These are phyloP conservation scores for Phanerotoma sp. DNA, from an alignment of 2,888 invertebrate genomes.

Conservation along the genomic window DNA sequence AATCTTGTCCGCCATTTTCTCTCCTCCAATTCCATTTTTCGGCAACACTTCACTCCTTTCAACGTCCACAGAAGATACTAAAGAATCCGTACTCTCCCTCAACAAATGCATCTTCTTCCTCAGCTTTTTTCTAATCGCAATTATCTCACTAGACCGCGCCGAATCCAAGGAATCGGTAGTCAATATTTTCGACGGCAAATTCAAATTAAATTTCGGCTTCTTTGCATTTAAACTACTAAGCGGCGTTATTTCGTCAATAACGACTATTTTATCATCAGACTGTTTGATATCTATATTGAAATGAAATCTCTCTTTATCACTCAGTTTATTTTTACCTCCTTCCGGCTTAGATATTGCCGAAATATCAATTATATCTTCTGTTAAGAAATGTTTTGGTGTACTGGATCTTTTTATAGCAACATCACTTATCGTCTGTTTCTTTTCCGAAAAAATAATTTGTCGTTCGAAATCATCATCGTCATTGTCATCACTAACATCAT, in stretches of 20 bases:
- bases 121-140: slow-evolving; percentile 27
- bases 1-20: slow-evolving; percentile 24
- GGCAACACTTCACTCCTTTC: slow-evolving; percentile 15
- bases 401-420: slow-evolving; percentile 24
- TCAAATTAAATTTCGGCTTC: not conserved
- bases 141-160: slow-evolving; percentile 1
- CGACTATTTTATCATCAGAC: slow-evolving; percentile 4
- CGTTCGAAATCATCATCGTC: not conserved
- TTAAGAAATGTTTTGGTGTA: slow-evolving; percentile 28
- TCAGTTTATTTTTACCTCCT: not conserved
- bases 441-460: too few relatives aligned
- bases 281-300: too few relatives aligned
- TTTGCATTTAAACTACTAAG: not conserved
- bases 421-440: too few relatives aligned
- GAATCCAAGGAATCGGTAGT: slow-evolving; percentile 16
- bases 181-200: not conserved
- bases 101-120: slow-evolving; percentile 35
- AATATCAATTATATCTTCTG: too few relatives aligned
- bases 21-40: slow-evolving; percentile 29
- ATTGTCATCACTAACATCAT: not conserved
- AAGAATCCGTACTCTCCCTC: slow-evolving; percentile 40
- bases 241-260: slow-evolving; percentile 14
- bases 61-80: slow-evolving; percentile 40
- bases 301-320: too few relatives aligned
- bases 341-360: too few relatives aligned